phyloP scores from a whole-genome alignment of 1,140 invertebrate species.

The Eueides isabella region DNA sequence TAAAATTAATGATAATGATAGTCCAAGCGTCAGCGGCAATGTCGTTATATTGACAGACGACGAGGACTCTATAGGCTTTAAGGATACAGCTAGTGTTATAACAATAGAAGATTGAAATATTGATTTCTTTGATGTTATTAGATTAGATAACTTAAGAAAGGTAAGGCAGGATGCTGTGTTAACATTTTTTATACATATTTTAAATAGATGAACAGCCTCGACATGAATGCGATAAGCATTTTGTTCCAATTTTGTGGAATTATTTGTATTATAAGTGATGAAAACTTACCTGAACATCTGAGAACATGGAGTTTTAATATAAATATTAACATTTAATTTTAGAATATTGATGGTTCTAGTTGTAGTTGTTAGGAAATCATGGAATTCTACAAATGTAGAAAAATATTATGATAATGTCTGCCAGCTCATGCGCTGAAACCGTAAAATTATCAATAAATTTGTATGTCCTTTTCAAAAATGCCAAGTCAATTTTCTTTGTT shows the following conservation, averaged over 20 bases:
- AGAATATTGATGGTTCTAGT: not conserved
- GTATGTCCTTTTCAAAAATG: too few relatives aligned
- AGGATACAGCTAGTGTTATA: slow-evolving; percentile 52
- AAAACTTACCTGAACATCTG: not conserved
- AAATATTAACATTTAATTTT: not conserved
- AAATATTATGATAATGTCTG: too few relatives aligned
- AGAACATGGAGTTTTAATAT: not conserved
- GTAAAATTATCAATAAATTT: too few relatives aligned
- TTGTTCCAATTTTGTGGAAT: slow-evolving; percentile 8
- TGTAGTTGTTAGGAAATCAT: not conserved
- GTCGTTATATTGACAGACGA: slow-evolving; percentile 59
- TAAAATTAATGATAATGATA: slow-evolving; percentile 28
- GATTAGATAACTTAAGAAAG: not conserved
- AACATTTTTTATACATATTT: slow-evolving; percentile 8
- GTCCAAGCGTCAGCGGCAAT: slow-evolving; percentile 26
- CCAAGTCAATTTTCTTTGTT: too few relatives aligned
- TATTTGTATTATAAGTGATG: not conserved
- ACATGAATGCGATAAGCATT: not conserved
- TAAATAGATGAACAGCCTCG: not conserved
- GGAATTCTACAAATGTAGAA: too few relatives aligned
- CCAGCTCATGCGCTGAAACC: too few relatives aligned
- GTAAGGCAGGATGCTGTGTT: not conserved
- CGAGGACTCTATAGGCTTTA: slow-evolving; percentile 58
- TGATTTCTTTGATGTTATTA: not conserved
- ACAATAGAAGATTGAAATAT: slow-evolving; percentile 54